phyloP scores from a whole-genome alignment of 2,888 invertebrate genomes.

The Strigamia transsilvanica region DNA sequence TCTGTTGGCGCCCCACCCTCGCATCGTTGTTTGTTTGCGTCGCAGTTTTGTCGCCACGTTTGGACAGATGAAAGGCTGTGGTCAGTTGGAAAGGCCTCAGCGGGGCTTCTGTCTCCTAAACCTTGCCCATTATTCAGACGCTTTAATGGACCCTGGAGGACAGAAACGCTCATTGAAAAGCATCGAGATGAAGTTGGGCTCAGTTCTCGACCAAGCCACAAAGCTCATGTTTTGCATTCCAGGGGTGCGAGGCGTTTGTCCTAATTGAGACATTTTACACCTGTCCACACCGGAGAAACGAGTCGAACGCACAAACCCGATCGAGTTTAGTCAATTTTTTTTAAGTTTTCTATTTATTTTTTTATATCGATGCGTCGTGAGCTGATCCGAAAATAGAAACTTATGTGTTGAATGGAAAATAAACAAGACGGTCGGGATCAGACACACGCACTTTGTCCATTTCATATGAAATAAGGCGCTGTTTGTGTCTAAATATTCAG shows the following conservation, averaged over 20 bases:
- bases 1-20: not conserved
- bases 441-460: slow-evolving; percentile 44
- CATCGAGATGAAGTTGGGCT: slow-evolving; percentile 48
- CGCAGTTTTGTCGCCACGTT: slow-evolving; percentile 41
- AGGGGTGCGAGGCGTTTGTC: slow-evolving; percentile 20
- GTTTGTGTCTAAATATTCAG: slow-evolving; percentile 43
- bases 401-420: slow-evolving; percentile 40
- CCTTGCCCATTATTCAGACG: slow-evolving; percentile 44
- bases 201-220: slow-evolving; percentile 34
- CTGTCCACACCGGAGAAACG: slow-evolving; percentile 49
- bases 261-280: slow-evolving; percentile 49
- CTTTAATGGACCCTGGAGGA: slow-evolving; percentile 48
- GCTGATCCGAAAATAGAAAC: not conserved
- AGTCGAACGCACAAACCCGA: too few species aligned
- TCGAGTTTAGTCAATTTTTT: too few species aligned
- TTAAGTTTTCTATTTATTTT: too few species aligned
- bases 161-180: slow-evolving; percentile 46
- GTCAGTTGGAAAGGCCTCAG: slow-evolving; percentile 49
- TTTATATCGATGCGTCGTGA: not conserved
- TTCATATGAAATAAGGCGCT: slow-evolving; percentile 28
- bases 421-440: slow-evolving; percentile 13
- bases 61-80: slow-evolving; percentile 49
- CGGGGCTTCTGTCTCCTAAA: slow-evolving; percentile 47
- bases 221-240: slow-evolving; percentile 49
- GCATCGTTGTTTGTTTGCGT: slow-evolving; percentile 23